Conservation (phyloP, 2,888 invertebrate genomes). For the Latheticus oryzae region DNA sequence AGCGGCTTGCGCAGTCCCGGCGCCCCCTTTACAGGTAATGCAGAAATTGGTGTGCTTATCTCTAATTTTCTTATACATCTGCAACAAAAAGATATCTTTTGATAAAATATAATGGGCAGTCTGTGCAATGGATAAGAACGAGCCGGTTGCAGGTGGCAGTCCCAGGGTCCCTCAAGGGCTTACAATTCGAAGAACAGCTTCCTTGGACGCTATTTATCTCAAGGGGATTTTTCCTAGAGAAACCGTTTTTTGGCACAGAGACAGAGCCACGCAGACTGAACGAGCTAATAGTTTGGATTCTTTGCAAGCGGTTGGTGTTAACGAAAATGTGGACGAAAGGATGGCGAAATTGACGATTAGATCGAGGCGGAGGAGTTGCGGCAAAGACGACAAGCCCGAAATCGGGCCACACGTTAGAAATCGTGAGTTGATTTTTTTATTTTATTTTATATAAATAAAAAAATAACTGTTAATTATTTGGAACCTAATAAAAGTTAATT, state of each 20-base stretch:
- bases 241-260: conserved; percentile 75
- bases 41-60: conserved; percentile 2
- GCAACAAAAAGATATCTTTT: conserved; percentile 2
- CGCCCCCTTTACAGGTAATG: conserved; percentile 11
- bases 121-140: conserved; percentile 12
- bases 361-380: conserved; percentile 67
- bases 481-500: too few relatives aligned
- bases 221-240: conserved; percentile 84
- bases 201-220: conserved; percentile 82
- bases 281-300: conserved; percentile 37
- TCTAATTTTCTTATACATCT: neutral
- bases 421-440: too few relatives aligned
- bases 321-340: conserved; percentile 67
- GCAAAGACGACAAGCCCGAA: conserved; percentile 55
- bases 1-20: conserved; percentile 69
- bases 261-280: conserved; percentile 78
- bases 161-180: conserved; percentile 66
- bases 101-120: conserved; percentile 2
- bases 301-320: conserved; percentile 3
- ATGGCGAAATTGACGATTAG: conserved; percentile 69
- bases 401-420: conserved; percentile 2
- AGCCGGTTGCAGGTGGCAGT: conserved; percentile 36
- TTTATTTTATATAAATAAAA: neutral
- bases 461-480: too few relatives aligned
- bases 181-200: conserved; percentile 80